Evolutionary conservation across 2,888 invertebrate genomes (phyloP).

Genomic region (Orthosia cruda): DNA sequence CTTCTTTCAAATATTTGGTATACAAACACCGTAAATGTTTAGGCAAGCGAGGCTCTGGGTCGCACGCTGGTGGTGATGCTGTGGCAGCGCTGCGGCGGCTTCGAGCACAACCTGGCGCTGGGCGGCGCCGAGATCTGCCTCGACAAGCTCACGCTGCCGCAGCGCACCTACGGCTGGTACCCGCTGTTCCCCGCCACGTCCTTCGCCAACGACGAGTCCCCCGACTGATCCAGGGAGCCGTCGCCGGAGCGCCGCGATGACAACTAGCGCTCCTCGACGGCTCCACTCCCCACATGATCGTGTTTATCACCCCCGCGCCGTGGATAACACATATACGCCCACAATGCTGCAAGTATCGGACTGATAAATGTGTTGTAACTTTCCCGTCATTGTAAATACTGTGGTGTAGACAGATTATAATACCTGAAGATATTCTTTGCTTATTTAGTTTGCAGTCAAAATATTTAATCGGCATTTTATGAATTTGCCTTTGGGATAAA

Average conservation of each 20-base stretch:
- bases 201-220: constrained; percentile 93
- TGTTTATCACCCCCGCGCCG: constrained; percentile 61
- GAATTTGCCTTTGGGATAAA: constrained; percentile 13
- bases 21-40: constrained; percentile 46
- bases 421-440: constrained; percentile 35
- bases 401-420: constrained; percentile 26
- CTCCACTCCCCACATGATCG: constrained; percentile 66
- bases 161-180: constrained; percentile 97
- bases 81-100: constrained; percentile 97
- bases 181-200: constrained; percentile 97
- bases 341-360: constrained; percentile 62
- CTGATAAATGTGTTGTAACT: constrained; percentile 54
- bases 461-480: constrained; percentile 18
- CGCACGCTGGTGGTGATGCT: constrained; percentile 97
- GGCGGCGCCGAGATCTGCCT: constrained; percentile 97
- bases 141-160: constrained; percentile 95
- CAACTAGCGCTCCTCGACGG: constrained; percentile 85
- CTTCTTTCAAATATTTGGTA: constrained; percentile 30
- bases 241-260: constrained; percentile 89
- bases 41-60: constrained; percentile 95
- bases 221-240: constrained; percentile 91
- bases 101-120: constrained; percentile 95
- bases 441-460: constrained; percentile 19
- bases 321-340: constrained; percentile 58
- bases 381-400: constrained; percentile 67